Base-by-base conservation (phyloP, 2,113 vertebrate genomes). In the Rhynchopsitta pachyrhyncha region DNA sequence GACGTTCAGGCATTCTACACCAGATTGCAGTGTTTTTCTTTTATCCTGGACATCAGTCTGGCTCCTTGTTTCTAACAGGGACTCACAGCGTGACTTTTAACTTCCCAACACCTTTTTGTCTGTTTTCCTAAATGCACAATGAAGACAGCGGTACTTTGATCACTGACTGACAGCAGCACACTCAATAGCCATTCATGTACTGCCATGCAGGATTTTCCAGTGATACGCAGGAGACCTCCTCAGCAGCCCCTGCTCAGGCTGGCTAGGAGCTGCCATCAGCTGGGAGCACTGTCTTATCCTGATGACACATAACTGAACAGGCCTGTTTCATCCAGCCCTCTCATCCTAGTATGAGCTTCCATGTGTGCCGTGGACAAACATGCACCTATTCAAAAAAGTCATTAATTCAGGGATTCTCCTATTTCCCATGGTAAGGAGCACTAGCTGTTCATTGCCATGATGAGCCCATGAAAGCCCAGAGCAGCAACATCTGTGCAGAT, bases 191-290 rank as follows among this genome's bases (percentile, higher is more conserved):
- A 8, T 66, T 73, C 27, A 10, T 3, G 1, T 39, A 28, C 42
- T 85, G 25, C 53, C 35, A 10, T 8, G 8, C 29, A 35, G 44
- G 46, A 52, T 29, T 70, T 67, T 80, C 53, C 53, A 22, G 9
- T 1, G 2, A 7, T 18, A 24, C 6, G 27, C 68, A 50, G 24
- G 31, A n/a, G 19, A 35, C 4, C 28, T 93, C n/a, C 41, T 68
- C 47, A 80, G 13, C 37, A 41, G 52, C 35, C 10, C 19, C 33
- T 1, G 2, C 37, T 17, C 3, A 7, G 42, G 47, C 63, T 39
- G 18, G 22, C 0, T 2, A 64, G 11, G 8, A 68, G 39, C 62
- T 59, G 28, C 62, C 28, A 5, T 82, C 0, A 0, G 16, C 39
- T 91, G 41, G 47, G 49, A 80, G 18, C 1, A 0, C 41, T 47